Conservation (phyloP, 1,140 invertebrate genomes). For the Trachelipus rathkii region DNA sequence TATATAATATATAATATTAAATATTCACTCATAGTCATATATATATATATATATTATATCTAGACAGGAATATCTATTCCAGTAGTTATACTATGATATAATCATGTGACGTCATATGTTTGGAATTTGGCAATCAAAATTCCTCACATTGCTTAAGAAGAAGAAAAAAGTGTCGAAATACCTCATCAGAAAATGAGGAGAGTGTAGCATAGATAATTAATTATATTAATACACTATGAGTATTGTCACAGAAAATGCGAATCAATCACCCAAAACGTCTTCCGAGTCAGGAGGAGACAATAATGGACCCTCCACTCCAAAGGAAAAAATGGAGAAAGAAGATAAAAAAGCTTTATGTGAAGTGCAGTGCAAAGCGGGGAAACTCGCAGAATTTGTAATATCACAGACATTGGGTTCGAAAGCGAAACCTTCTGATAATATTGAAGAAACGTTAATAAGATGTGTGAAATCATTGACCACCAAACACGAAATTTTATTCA, state of each 20-base stretch:
- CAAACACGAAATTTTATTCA: conserved; percentile 59
- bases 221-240: too few species aligned
- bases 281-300: neutral
- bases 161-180: too few species aligned
- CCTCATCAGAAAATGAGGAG: neutral
- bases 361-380: neutral
- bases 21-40: neutral
- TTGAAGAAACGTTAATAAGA: conserved; percentile 50
- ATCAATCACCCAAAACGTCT: neutral
- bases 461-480: conserved; percentile 56
- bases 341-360: conserved; percentile 2
- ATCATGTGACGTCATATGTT: too few species aligned
- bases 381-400: neutral
- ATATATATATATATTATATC: too few species aligned
- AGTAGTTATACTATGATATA: too few species aligned
- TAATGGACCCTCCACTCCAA: neutral
- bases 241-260: neutral
- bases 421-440: conserved; percentile 31
- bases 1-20: too few species aligned
- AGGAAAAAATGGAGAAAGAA: neutral
- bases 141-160: too few species aligned
- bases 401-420: neutral
- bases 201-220: too few species aligned
- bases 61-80: too few species aligned
- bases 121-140: too few species aligned